These are phyloP conservation scores for Plectropomus leopardus DNA, from an alignment of 2,113 vertebrate species.

Conservation along the genomic window DNA sequence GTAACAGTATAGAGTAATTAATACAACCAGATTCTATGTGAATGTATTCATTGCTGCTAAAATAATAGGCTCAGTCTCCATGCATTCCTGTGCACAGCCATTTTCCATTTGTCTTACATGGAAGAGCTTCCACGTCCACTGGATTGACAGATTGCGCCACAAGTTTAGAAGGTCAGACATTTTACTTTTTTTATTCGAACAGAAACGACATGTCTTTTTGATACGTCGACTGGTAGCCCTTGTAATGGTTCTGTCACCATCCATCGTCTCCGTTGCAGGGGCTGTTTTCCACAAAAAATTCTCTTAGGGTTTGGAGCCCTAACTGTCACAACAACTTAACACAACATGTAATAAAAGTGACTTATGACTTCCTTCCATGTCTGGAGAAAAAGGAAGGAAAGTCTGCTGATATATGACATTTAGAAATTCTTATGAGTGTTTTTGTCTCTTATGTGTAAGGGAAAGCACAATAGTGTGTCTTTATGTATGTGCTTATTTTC, in stretches of 20 bases:
- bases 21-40: not conserved
- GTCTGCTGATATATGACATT: not conserved
- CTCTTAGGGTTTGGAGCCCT: not conserved
- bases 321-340: constrained; percentile 15
- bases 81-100: no score
- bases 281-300: constrained; percentile 2
- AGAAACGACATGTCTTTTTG: not conserved
- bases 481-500: not conserved
- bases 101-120: no score
- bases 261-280: not conserved
- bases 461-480: not conserved
- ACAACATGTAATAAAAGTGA: constrained; percentile 48
- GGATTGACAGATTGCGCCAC: not conserved
- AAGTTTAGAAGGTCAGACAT: no score
- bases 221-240: not conserved
- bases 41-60: not conserved
- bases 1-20: not conserved
- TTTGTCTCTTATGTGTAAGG: not conserved
- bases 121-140: not conserved
- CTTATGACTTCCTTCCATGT: constrained; percentile 35
- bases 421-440: not conserved
- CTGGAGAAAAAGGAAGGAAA: constrained; percentile 9
- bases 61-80: no score
- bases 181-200: not conserved
- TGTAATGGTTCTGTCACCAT: not conserved